Conservation (phyloP, 2,113 vertebrate genomes). For the Anguilla rostrata region DNA sequence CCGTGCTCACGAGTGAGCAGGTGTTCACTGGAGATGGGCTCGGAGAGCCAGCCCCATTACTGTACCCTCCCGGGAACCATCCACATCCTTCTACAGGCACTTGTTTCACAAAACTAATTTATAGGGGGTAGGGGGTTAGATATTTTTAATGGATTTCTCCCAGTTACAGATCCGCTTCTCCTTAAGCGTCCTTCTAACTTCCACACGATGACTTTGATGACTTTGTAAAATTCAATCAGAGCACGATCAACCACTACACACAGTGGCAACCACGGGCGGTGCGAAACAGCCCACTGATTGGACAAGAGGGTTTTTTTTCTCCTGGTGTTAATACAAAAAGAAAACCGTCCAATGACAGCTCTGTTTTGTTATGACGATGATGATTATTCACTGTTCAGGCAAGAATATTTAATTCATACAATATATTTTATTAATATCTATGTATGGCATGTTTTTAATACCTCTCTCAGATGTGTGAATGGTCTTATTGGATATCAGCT, state of each 20-base stretch:
- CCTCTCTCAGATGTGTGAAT: too few species aligned
- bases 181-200: not conserved
- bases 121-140: not conserved
- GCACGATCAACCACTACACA: not conserved
- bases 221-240: not conserved
- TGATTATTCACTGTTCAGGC: too few species aligned
- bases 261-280: not conserved
- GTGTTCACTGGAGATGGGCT: conserved; percentile 6
- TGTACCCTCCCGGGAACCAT: not conserved
- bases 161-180: not conserved
- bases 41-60: not conserved
- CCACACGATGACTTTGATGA: not conserved
- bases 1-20: not conserved
- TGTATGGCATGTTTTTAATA: too few species aligned
- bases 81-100: not conserved
- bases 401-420: too few species aligned
- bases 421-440: too few species aligned
- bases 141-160: not conserved
- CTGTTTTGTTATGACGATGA: too few species aligned
- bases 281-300: not conserved
- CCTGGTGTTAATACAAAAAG: not conserved
- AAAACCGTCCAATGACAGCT: not conserved
- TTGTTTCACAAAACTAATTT: not conserved
- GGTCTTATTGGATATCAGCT: too few species aligned
- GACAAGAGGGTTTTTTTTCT: not conserved